Evolutionary conservation across 2,113 vertebrate genomes (phyloP).

Genomic region (Epinephelus lanceolatus): DNA sequence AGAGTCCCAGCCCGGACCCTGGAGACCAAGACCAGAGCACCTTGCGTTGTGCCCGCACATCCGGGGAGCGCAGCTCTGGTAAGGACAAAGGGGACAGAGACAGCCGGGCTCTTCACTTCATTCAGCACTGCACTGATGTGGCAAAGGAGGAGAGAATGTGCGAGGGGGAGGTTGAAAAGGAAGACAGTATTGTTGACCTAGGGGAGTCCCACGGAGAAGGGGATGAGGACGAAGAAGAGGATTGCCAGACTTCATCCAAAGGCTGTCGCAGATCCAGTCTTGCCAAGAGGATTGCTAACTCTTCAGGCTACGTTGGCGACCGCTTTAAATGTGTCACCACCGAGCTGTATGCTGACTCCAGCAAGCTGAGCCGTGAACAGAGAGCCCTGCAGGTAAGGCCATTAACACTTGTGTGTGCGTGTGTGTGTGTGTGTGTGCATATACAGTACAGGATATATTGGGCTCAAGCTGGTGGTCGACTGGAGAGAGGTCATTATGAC

Average conservation of each 20-base stretch:
- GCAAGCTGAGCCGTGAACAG: slow-evolving; percentile 98
- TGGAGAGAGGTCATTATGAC: slow-evolving; percentile 50
- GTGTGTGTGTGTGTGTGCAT: not conserved
- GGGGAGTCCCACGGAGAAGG: slow-evolving; percentile 81
- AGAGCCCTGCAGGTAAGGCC: slow-evolving; percentile 96
- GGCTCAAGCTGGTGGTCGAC: slow-evolving; percentile 29
- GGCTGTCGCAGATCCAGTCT: slow-evolving; percentile 86
- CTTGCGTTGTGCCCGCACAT: slow-evolving; percentile 81
- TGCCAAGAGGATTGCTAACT: slow-evolving; percentile 98
- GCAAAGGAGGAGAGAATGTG: slow-evolving; percentile 53
- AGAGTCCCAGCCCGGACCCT: slow-evolving; percentile 63
- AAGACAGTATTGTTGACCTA: slow-evolving; percentile 77
- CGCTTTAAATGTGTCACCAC: slow-evolving; percentile 99
- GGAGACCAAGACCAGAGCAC: slow-evolving; percentile 81
- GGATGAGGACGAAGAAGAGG: slow-evolving; percentile 81
- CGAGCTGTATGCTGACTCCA: slow-evolving; percentile 97
- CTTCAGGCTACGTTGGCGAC: slow-evolving; percentile 97
- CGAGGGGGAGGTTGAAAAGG: slow-evolving; percentile 65
- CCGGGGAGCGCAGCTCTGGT: slow-evolving; percentile 76
- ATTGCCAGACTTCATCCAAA: slow-evolving; percentile 81
- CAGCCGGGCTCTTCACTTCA: slow-evolving; percentile 13
- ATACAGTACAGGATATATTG: slow-evolving; percentile 33
- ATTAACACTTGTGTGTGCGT: slow-evolving; percentile 28
- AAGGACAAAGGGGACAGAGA: slow-evolving; percentile 67
- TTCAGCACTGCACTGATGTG: slow-evolving; percentile 60